Evolutionary conservation across 2,113 vertebrate species (phyloP), one percentile per base, ranked within the genome.

Genomic region (Epinephelus fuscoguttatus): DNA sequence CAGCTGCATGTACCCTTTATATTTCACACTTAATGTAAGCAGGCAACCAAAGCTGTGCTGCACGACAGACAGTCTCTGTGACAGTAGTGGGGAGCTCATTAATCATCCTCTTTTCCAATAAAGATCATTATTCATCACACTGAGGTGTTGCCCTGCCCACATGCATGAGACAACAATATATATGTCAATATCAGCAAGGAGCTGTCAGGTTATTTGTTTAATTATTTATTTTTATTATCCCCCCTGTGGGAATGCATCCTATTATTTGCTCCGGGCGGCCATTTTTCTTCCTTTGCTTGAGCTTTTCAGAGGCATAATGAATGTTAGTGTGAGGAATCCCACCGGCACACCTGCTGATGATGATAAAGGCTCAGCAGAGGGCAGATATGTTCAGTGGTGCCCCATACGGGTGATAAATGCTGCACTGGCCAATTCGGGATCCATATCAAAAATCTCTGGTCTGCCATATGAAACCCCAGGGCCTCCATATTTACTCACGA

Each of bases 81-180:
- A 80, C 69, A 27, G 74, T 59, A 40, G 56, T 61, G 33, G 55
- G 71, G 69, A 47, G 80, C 69, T 75, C 84, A 82, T 92, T 89
- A 91, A 93, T 94, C 89, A 89, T 75, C 63, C 50, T 70, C 45
- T 75, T 45, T 87, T 88, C 76, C 77, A 82, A 77, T 89, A 73
- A 73, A 70, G 76, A 89, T 93, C 60, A 84, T 90, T 89, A 86
- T 92, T 90, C 87, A 80, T 77, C 81, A 55, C 55, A 19, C 11
- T 18, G 67, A 80, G 67, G 33, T 42, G 0, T 23, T 33, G 61
- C 27, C 64, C 60, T 72, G 70, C 75, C 69, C 62, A 79, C 88
- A 82, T 80, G 78, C 68, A 81, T 61, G 40, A 71, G 56, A 71
- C 77, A 87, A 88, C 90, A 82, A 82, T 85, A 76, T 84, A 70